Conservation (phyloP, 2,113 vertebrate genomes). For the Etheostoma spectabile region DNA sequence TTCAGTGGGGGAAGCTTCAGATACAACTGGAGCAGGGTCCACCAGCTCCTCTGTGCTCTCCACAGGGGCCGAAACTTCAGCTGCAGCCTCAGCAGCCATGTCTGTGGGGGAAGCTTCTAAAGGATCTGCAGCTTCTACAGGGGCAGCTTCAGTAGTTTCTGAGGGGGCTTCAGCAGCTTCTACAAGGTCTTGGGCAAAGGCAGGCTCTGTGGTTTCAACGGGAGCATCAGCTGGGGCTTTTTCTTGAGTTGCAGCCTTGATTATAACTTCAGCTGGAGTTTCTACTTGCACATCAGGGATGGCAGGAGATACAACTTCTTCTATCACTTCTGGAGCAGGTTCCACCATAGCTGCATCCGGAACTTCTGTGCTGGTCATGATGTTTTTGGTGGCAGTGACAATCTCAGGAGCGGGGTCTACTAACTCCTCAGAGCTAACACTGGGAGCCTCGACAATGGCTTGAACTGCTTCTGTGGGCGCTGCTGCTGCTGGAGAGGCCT, state of each 20-base stretch:
- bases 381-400: slow-evolving; percentile 24
- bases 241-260: background rate
- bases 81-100: slow-evolving; percentile 6
- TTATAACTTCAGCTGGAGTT: background rate
- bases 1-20: slow-evolving; percentile 39
- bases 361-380: slow-evolving; percentile 5
- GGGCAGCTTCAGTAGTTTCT: background rate
- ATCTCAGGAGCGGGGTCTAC: slow-evolving; percentile 50
- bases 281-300: slow-evolving; percentile 8
- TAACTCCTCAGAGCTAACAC: slow-evolving; percentile 30
- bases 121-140: background rate
- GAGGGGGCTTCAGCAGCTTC: background rate
- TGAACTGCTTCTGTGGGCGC: slow-evolving; percentile 4
- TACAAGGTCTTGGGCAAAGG: background rate
- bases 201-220: background rate
- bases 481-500: slow-evolving; percentile 15
- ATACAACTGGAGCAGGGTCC: slow-evolving; percentile 51
- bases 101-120: background rate
- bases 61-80: slow-evolving; percentile 24
- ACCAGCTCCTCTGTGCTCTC: slow-evolving; percentile 51
- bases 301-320: slow-evolving; percentile 7
- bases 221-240: background rate
- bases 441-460: background rate
- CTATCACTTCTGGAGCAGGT: slow-evolving; percentile 11
- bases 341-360: slow-evolving; percentile 26